These are phyloP conservation scores for Nephrotoma appendiculata DNA, from an alignment of 2,888 invertebrate genomes.

Conservation along the genomic window DNA sequence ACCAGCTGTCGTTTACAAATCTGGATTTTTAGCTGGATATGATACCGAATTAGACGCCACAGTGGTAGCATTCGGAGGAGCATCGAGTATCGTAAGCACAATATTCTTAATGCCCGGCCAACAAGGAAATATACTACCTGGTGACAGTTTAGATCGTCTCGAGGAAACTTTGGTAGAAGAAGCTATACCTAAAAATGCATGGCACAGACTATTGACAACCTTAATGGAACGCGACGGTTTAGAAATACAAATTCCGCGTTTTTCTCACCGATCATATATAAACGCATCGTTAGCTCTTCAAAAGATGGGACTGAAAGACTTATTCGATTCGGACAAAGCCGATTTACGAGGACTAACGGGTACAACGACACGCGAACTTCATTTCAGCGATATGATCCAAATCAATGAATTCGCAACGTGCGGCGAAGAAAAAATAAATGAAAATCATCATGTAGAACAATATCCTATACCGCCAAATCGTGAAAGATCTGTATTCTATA, in stretches of 20 bases:
- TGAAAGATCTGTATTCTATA: conserved; percentile 33
- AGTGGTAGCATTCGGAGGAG: conserved; percentile 58
- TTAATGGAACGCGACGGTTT: conserved; percentile 60
- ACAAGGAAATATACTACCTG: conserved; percentile 64
- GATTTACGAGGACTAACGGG: conserved; percentile 75
- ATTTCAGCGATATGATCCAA: conserved; percentile 72
- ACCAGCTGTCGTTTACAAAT: conserved; percentile 65
- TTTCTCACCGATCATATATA: conserved; percentile 67
- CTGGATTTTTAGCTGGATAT: conserved; percentile 69
- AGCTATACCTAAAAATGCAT: conserved; percentile 50
- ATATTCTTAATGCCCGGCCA: conserved; percentile 76
- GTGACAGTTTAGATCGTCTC: conserved; percentile 60
- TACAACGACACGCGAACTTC: conserved; percentile 56
- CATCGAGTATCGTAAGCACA: conserved; percentile 57
- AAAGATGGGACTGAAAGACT: conserved; percentile 65
- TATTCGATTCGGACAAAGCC: conserved; percentile 61
- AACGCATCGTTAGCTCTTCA: conserved; percentile 66
- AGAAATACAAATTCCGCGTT: conserved; percentile 72
- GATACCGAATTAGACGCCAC: conserved; percentile 75
- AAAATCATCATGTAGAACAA: conserved; percentile 65
- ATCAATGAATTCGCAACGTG: conserved; percentile 73
- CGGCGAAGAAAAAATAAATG: conserved; percentile 55
- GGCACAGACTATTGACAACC: conserved; percentile 59
- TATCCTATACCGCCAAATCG: conserved; percentile 56
- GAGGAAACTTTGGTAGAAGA: conserved; percentile 54